A percentile compares a stretch with the other conserved stretches of the same genome.
phyloP scores from a whole-genome alignment of 2,888 invertebrate species.

The Nineta flava region DNA sequence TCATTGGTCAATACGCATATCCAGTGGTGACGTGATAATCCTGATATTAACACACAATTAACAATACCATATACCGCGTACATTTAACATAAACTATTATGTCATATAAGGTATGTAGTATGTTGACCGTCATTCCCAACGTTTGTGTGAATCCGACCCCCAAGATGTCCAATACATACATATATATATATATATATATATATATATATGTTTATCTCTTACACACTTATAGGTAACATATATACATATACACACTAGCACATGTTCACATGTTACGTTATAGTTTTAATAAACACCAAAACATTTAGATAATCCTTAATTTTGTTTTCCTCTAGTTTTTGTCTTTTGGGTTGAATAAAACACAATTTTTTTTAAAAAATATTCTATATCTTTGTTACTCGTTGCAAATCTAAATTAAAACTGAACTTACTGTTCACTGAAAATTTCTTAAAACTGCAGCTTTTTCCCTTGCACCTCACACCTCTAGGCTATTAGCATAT shows the following conservation, averaged over 20 bases:
- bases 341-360: not conserved
- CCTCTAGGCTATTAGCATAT: conserved; percentile 18
- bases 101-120: no score
- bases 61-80: no score
- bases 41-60: no score
- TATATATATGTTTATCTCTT: conserved; percentile 1
- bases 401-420: conserved; percentile 25
- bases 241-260: not conserved
- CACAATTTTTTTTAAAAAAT: no score
- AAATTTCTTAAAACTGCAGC: conserved; percentile 22
- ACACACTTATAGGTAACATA: not conserved
- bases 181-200: conserved; percentile 3
- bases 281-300: not conserved
- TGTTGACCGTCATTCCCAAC: no score
- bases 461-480: conserved; percentile 17
- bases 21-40: no score
- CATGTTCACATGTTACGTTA: not conserved
- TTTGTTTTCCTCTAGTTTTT: not conserved
- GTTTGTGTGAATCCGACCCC: no score
- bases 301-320: not conserved
- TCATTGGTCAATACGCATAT: no score
- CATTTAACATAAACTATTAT: no score
- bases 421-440: conserved; percentile 23
- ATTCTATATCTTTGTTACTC: conserved; percentile 6
- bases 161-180: not conserved